Conservation (phyloP, 2,888 invertebrate genomes). For the Aphodius granarius region DNA sequence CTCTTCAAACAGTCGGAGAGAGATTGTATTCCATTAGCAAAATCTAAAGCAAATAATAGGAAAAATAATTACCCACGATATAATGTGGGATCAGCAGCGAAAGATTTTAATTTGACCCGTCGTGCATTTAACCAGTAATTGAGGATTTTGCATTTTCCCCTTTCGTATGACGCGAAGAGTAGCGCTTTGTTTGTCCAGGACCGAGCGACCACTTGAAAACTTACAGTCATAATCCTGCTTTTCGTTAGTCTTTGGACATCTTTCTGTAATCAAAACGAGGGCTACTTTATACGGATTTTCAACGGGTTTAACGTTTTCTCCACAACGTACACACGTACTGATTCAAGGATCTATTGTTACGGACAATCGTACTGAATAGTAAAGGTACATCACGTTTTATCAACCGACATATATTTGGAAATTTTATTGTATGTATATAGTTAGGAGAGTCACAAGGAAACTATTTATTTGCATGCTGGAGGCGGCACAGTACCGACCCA, state of each 20-base stretch:
- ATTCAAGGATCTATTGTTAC: neutral
- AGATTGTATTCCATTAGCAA: neutral
- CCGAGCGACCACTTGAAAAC: neutral
- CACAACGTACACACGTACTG: neutral
- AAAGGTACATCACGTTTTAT: neutral
- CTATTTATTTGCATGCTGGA: neutral
- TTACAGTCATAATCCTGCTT: neutral
- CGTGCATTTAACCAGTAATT: neutral
- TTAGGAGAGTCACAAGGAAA: neutral
- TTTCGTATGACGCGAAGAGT: neutral
- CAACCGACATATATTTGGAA: neutral
- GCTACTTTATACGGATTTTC: neutral
- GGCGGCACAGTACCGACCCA: neutral
- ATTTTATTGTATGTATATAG: too few species aligned
- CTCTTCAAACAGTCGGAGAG: neutral
- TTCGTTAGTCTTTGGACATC: neutral
- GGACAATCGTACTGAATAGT: neutral
- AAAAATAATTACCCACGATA: neutral
- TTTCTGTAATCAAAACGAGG: neutral
- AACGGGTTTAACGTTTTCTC: neutral
- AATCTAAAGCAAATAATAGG: neutral
- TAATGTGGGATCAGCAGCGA: neutral
- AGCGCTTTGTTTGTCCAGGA: neutral
- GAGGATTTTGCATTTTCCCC: neutral
- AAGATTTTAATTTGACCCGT: neutral